These are phyloP conservation scores for Thripadectes ignobilis DNA, from an alignment of 2,797 vertebrate species.

Conservation along the genomic window DNA sequence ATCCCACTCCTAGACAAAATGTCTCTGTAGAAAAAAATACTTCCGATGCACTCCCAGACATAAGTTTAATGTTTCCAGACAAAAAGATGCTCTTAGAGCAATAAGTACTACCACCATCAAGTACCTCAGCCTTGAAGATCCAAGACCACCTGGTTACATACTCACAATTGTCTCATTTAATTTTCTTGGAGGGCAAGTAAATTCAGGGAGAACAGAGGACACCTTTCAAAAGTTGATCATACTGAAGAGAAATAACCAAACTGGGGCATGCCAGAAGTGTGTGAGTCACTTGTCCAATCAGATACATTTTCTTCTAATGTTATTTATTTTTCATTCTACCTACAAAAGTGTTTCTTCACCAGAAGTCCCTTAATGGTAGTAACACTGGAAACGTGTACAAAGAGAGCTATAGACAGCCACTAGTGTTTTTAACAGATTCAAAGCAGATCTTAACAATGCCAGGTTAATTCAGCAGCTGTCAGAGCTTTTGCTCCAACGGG, in stretches of 20 bases:
- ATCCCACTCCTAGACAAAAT: background rate
- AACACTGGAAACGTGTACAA: background rate
- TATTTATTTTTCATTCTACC: background rate
- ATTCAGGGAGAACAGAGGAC: background rate
- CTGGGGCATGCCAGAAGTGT: accelerated
- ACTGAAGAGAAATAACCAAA: background rate
- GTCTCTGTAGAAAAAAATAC: background rate
- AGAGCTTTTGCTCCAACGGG: background rate
- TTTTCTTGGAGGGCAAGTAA: background rate
- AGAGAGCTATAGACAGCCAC: background rate
- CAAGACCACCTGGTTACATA: background rate
- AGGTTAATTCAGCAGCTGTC: background rate
- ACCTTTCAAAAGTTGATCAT: background rate
- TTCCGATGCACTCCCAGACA: background rate
- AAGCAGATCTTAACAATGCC: background rate
- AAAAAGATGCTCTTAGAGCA: background rate
- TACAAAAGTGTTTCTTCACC: accelerated
- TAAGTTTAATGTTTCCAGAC: background rate
- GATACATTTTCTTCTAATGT: background rate
- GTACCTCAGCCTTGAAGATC: background rate
- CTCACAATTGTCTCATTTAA: background rate
- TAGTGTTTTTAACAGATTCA: background rate
- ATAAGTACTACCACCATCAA: background rate
- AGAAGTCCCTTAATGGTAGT: background rate
- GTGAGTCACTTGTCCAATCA: background rate